Evolutionary conservation across 2,797 vertebrate genomes (phyloP), one percentile per base, ranked within the genome.

Genomic region (Danio choprae): DNA sequence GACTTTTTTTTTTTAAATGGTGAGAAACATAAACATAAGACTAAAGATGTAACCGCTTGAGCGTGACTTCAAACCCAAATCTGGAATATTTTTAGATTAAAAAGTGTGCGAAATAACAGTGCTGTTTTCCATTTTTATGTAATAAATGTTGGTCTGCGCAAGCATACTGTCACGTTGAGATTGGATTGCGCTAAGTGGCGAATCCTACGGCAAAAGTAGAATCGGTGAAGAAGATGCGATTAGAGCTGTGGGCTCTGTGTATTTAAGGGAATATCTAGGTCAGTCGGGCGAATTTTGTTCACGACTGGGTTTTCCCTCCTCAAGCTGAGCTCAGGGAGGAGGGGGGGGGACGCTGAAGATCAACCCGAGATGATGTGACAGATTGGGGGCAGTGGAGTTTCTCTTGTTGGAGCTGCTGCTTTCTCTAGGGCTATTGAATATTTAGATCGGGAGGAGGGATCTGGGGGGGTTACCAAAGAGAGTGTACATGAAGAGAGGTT

Each of bases 71-170:
- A 18, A 60, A 82, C 7, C 63, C 51, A 68, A 60, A 67, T 67
- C 59, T 60, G 71, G 67, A 84, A 82, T 80, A 87, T 85, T 71
- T 82, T 38, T 72, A 70, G 77, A 77, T 64, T 84, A 62, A 86
- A 84, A 80, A 78, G 29, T 84, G 89, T 89, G 94, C 86, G 86
- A 69, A 72, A 89, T 86, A 89, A 91, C 88, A 89, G 89, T 87
- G 91, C 87, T 89, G 89, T 87, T 88, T 90, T 88, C 87, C 62
- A 51, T 74, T 83, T 74, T 18, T n/a, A 58, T 71, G 38, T 9
- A 22, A 67, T n/a, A 16, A 4, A 16, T 36, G 40, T 67, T 56
- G 86, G 94, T 88, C 89, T 86, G 91, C 89, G 86, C 91, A 87
- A 89, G 90, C 86, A 78, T 50, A 74, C 59, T 41, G 55, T 85